A percentile compares a stretch with the other conserved stretches of the same genome.
Evolutionary conservation across 2,113 vertebrate genomes (phyloP).

Genomic region (Sus scrofa): DNA sequence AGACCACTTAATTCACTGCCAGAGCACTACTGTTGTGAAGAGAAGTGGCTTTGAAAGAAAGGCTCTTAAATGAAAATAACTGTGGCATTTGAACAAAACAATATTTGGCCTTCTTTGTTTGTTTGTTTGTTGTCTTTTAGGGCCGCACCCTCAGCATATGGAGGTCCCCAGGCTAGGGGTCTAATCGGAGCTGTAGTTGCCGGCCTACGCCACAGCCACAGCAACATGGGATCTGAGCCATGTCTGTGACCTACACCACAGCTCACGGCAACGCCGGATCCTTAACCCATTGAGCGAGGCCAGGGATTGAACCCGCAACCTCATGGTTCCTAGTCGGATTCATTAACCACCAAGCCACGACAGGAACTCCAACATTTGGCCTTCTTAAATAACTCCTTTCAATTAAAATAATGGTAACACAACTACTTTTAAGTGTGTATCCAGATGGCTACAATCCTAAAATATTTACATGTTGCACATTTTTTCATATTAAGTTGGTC

Average conservation of each 20-base stretch:
- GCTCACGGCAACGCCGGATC: no score
- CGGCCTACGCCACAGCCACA: no score
- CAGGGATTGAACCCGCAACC: no score
- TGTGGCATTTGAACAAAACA: background rate
- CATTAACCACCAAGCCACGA: no score
- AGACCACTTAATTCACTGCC: slow-evolving; percentile 47
- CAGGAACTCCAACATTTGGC: background rate
- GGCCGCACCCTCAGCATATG: no score
- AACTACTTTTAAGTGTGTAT: background rate
- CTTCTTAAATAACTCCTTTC: background rate
- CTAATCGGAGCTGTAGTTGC: no score
- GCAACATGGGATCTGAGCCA: no score
- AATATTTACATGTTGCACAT: background rate
- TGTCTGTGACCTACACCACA: no score
- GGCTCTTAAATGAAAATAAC: background rate
- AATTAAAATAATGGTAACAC: slow-evolving; percentile 2
- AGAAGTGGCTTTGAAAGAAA: background rate
- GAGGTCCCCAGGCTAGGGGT: no score
- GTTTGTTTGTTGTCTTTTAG: no score
- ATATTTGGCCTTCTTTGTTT: background rate
- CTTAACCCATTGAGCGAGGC: no score
- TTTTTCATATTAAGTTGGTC: background rate
- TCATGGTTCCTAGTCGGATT: no score
- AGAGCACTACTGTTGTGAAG: slow-evolving; percentile 23
- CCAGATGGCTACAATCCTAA: background rate